Base-by-base conservation (phyloP, 2,888 invertebrate genomes). In the Zygaena filipendulae region DNA sequence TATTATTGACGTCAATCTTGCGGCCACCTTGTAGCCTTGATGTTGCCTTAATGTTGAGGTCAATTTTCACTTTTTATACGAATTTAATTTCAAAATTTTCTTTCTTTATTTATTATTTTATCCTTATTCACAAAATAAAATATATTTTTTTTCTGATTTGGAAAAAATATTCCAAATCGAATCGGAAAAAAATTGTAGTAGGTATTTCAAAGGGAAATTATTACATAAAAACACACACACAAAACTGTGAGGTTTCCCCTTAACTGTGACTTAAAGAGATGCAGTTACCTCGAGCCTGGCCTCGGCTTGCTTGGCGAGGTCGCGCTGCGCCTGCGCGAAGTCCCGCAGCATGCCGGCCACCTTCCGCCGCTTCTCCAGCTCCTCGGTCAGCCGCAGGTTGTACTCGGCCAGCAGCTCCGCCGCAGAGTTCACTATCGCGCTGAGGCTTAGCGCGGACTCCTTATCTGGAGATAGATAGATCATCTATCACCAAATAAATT, bases 301-400 rank as follows among this genome's bases (percentile, higher is more conserved):
- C 62, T 97, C 95, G 0, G 95, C 92, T 66, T 93, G 92, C 22
- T 86, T 85, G 8, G 96, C 82, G 16, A 95, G 74, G 55, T 95
- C 92, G 43, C 88, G 87, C 69, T 97, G 97, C 22, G 90, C 87
- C 42, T 90, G 85, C 27, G 94, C 88, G 55, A 92, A 97, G 67
- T 95, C 94, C 31, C 89, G 81, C 44, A 97, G 69, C 92, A 96
- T 94, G 35, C 86, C 84, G 0, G 94, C 87, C 16, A 96, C 85
- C 52, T 87, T 88, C 53, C 92, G 87, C 34, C 97, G 82, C 52
- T 94, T 92, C 48, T 95, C 95, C 83, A 97, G 83, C 71, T 97
- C 97, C 11, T 87, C 86, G 6, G 89, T 84, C 8, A 97, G 81
- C 45, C 97, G 83, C 35, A 86, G 82, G 59, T 97, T 97, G 60